Evolutionary conservation across 2,797 vertebrate species (phyloP), one percentile per base, ranked within the genome.

Genomic region (Liparis tanakae): DNA sequence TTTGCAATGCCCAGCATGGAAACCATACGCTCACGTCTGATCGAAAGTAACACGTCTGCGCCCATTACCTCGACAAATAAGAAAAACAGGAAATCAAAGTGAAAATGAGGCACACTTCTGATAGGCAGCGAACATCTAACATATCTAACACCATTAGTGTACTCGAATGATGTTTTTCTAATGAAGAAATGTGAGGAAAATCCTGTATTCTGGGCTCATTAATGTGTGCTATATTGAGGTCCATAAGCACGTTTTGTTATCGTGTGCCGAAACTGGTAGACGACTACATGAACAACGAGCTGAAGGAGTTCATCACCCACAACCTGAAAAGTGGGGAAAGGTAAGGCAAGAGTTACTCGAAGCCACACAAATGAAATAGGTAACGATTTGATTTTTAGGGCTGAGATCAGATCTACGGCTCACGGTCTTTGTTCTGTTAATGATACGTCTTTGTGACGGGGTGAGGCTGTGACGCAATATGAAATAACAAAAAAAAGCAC

Each of bases 251-350:
- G 30, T 66, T 70, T 18, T 18, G 3, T 68, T 59, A 5, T 80
- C 5, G 4, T 78, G 89, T 99, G 3, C 97, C 96, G 0, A 95
- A 93, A 77, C 89, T 99, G 80, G 96, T 98, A 80, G 89, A 93
- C 9, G 91, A 96, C 59, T 98, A 98, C 88, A 96, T 98, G 96
- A 91, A 93, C 25, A 94, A 30, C n/a, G n/a, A n/a, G n/a, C n/a
- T n/a, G n/a, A n/a, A n/a, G n/a, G n/a, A n/a, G n/a, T n/a, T n/a
- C n/a, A n/a, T n/a, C n/a, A n/a, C n/a, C n/a, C n/a, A n/a, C n/a
- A n/a, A n/a, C n/a, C n/a, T n/a, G 94, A 95, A 92, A 74, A 63
- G 79, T 18, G 97, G 96, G 18, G 91, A 95, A 61, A 95, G 98
- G 97, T 98, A 85, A 71, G 41, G 69, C 10, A 18, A 13, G 10